A percentile compares a stretch with the other conserved stretches of the same genome.
These are phyloP conservation scores for Temnopleurus reevesii DNA, from an alignment of 53 echinoderm and acorn worm species.

Conservation along the genomic window DNA sequence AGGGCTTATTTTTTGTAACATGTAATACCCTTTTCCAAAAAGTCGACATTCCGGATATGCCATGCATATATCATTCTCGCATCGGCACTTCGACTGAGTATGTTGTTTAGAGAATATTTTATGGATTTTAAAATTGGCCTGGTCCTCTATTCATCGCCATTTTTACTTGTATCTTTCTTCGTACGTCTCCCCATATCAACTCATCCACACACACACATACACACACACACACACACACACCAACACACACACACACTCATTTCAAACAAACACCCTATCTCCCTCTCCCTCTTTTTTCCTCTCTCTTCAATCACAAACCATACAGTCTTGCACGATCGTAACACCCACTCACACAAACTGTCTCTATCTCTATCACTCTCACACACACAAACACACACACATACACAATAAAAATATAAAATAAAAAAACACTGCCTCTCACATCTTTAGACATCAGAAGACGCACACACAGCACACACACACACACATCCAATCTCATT, in stretches of 20 bases:
- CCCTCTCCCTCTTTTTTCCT: not conserved
- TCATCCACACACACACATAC: too few relatives aligned
- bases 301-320: not conserved
- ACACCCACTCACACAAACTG: not conserved
- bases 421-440: too few relatives aligned
- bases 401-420: too few relatives aligned
- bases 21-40: too few relatives aligned
- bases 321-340: not conserved
- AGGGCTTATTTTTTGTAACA: too few relatives aligned
- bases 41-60: too few relatives aligned
- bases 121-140: conserved; percentile 27
- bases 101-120: conserved; percentile 50
- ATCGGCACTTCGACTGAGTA: not conserved
- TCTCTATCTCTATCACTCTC: not conserved
- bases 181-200: not conserved
- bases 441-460: too few relatives aligned
- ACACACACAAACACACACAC: too few relatives aligned
- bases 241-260: not conserved
- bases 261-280: not conserved
- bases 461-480: too few relatives aligned
- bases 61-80: not conserved
- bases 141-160: not conserved
- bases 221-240: too few relatives aligned
- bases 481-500: too few relatives aligned
- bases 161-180: not conserved